Conservation (phyloP, 2,113 vertebrate genomes). For the Chunga burmeisteri region DNA sequence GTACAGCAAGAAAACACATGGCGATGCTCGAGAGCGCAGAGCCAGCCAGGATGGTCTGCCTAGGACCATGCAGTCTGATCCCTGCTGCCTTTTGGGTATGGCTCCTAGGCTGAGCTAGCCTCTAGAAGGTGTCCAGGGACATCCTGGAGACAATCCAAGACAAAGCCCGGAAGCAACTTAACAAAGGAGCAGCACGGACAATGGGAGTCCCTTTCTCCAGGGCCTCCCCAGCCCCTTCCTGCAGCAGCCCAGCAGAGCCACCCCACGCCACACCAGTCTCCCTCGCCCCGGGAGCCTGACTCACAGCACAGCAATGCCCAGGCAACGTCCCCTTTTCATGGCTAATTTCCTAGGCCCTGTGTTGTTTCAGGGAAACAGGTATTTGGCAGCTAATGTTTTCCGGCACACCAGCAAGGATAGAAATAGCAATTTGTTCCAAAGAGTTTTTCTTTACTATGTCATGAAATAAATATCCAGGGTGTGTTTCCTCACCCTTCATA, state of each 20-base stretch:
- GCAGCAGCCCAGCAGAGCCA: neutral
- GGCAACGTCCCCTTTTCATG: neutral
- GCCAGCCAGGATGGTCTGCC: accelerated
- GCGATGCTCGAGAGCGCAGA: neutral
- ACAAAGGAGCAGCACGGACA: neutral
- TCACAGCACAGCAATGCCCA: neutral
- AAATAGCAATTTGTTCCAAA: neutral
- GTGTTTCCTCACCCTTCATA: neutral
- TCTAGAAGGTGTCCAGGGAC: neutral
- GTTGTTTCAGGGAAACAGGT: neutral
- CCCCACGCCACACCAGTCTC: accelerated
- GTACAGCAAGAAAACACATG: accelerated
- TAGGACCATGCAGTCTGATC: neutral
- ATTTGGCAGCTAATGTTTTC: neutral
- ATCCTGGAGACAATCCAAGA: neutral
- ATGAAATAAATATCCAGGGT: conserved; percentile 31
- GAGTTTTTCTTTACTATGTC: neutral
- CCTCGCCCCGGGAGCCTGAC: neutral
- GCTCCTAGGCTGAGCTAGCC: neutral
- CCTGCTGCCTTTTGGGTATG: neutral
- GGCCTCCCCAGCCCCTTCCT: neutral
- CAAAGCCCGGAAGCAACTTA: neutral
- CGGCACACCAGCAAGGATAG: neutral
- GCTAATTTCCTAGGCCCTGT: neutral
- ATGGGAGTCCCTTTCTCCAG: neutral